Evolutionary conservation across 2,888 invertebrate species (phyloP), one percentile per base, ranked within the genome.

Genomic region (Zaprionus lineosus): DNA sequence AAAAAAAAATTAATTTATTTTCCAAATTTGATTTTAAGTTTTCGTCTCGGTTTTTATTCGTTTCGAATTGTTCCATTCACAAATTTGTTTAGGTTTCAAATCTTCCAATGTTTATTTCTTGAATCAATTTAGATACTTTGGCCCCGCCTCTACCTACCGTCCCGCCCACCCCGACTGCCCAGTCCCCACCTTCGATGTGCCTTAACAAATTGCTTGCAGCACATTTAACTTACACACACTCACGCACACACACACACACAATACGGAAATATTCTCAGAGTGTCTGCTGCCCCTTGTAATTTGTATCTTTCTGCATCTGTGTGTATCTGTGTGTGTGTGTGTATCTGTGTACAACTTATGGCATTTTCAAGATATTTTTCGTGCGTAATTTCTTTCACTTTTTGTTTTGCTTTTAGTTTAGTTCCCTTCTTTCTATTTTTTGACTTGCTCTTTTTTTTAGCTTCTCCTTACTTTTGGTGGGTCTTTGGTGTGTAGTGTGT

Each of bases 321-420:
- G 11, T 52, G 29, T 40, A 24, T 36, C 11, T 18, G 16, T 34
- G 33, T 40, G 40, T 67, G 33, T 29, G 51, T 41, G 28, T 48
- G 59, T 74, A 44, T 67, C 44, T 62, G 47, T 51, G 50, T 57
- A 62, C 47, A 85, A 74, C 86, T 81, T 82, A 82, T 86, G 84
- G 82, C 82, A 82, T 82, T 86, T 82, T 86, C 74, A 56, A 81
- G 81, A 82, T 77, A 77, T 82, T 84, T 78, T 79, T 77, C 78
- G 82, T 82, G 86, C 82, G 86, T 82, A 86, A 84, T 82, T 82
- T 82, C 84, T 62, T 82, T 81, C 68, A 65, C 68, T 71, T 73
- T 66, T 55, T 68, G 40, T 58, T 51, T 46, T 51, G 43, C 26
- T 60, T 68, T 53, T 46, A 15, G 16, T 53, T 53, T 51, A 31